phyloP scores from a whole-genome alignment of 2,888 invertebrate genomes.

The Eupithecia exiguata region DNA sequence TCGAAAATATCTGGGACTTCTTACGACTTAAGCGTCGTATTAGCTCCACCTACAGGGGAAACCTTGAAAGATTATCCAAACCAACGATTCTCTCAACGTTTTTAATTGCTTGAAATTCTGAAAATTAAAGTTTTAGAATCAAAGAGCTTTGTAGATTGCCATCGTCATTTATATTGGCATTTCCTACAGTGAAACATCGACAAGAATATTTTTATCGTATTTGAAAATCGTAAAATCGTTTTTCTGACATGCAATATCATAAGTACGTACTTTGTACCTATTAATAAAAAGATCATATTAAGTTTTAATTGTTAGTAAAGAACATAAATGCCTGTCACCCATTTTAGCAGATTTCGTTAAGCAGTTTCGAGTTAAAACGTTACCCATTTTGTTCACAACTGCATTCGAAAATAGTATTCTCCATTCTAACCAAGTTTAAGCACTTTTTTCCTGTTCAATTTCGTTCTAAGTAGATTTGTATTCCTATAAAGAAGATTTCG shows the following conservation, averaged over 20 bases:
- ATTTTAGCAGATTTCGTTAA: neutral
- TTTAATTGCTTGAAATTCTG: constrained; percentile 17
- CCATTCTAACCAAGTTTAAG: neutral
- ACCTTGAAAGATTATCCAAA: no score
- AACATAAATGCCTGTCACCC: neutral
- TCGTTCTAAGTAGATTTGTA: neutral
- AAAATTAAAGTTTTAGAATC: constrained; percentile 20
- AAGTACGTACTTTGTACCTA: no score
- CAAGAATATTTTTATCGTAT: neutral
- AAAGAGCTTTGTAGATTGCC: constrained; percentile 23
- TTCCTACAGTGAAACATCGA: neutral
- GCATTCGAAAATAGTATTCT: neutral
- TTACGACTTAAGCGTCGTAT: no score
- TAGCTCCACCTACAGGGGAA: no score
- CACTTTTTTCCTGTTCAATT: neutral
- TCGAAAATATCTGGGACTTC: no score
- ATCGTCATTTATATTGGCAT: constrained; percentile 7
- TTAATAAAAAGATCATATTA: no score
- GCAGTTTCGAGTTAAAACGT: neutral
- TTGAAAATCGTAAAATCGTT: no score
- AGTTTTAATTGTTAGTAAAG: no score
- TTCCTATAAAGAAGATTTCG: neutral
- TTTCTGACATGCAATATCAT: no score
- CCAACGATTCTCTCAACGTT: constrained; percentile 7
- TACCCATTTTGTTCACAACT: neutral